Evolutionary conservation across 2,888 invertebrate species (phyloP), one percentile per base, ranked within the genome.

Genomic region (Darwinula stevensoni): DNA sequence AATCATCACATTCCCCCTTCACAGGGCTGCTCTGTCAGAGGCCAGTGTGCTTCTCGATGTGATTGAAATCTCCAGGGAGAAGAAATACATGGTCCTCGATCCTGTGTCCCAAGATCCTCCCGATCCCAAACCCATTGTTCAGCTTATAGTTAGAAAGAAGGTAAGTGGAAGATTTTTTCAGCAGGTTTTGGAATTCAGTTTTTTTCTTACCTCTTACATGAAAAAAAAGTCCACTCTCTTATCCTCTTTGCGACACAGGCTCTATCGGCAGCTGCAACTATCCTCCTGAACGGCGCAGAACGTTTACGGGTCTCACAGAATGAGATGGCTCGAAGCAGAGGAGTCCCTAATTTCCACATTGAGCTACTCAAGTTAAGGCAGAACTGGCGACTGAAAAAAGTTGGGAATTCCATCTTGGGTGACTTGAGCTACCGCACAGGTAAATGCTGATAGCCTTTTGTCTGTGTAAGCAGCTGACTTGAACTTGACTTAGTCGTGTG

Each of bases 371-470:
- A 78, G 35, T 56, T 91, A 29, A 54, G 91, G 26, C 86, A 88
- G 46, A 82, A 80, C 46, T 91, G 88, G 88, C 59, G 88, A 30
- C 52, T 91, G n/a, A 84, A 88, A 47, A 88, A 88, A 57, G 80
- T 84, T 1, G 80, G 82, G 0, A 84, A 80, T 47, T 70, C 75
- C 1, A 91, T 91, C 35, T 72, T 91, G 32, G 91, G 91, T 1
- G 91, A 91, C 53, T 61, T 91, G 4, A 88, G 88, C 49, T 91
- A 88, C 47, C 63, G 82, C 37, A 84, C 86, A 42, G 61, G 62
- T 61, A 40, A 36, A 37, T 34, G 34, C n/a, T n/a, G n/a, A n/a
- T n/a, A n/a, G n/a, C n/a, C 4, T 22, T 4, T 31, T 31, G 5
- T 28, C 11, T 6, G 5, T 5, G 18, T 9, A 30, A 9, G 6